Conservation (phyloP, 2,113 vertebrate species). For the Hippoglossus stenolepis region DNA sequence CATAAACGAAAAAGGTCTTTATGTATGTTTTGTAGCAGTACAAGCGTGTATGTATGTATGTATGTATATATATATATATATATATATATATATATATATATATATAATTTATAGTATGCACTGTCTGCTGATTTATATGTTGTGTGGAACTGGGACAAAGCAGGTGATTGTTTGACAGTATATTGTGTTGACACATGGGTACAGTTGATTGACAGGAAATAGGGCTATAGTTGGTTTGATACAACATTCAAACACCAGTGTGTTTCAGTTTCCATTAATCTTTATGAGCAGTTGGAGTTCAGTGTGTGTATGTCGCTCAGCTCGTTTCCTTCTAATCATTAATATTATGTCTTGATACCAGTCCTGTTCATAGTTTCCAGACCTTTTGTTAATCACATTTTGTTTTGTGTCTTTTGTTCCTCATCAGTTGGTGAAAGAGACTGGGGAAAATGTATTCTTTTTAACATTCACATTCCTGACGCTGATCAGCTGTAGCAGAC, state of each 20-base stretch:
- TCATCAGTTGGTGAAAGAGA: background rate
- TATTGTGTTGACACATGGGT: background rate
- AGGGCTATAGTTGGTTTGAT: background rate
- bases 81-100: background rate
- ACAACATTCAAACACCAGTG: no score
- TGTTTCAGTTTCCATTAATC: background rate
- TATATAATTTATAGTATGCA: background rate
- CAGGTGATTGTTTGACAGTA: background rate
- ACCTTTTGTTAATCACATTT: background rate
- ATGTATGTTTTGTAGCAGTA: background rate
- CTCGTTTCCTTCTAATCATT: background rate
- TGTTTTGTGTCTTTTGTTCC: background rate
- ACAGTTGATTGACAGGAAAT: background rate
- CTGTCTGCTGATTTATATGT: background rate
- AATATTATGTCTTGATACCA: background rate
- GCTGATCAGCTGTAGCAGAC: background rate
- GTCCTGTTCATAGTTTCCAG: background rate
- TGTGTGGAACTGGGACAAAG: background rate
- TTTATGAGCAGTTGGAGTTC: background rate
- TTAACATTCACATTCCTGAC: slow-evolving; percentile 19
- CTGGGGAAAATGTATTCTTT: background rate
- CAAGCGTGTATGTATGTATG: background rate
- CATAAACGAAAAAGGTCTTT: background rate
- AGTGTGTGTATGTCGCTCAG: background rate
- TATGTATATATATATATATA: no score